Conservation (phyloP, 2,888 invertebrate genomes). For the Alloscopus bannaensis region DNA sequence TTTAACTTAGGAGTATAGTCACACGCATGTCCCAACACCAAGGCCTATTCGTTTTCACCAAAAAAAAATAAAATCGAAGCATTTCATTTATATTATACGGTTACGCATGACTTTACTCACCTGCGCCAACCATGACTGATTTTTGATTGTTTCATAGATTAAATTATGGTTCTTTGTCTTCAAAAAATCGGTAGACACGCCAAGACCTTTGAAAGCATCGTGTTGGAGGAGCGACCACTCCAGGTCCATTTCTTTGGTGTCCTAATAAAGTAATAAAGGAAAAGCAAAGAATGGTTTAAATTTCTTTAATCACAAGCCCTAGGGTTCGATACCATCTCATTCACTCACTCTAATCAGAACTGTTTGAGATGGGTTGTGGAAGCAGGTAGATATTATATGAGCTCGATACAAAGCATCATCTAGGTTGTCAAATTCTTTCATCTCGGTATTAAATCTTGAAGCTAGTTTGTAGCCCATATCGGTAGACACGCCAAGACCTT, state of each 20-base stretch:
- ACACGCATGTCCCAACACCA: conserved; percentile 38
- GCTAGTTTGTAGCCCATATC: conserved; percentile 55
- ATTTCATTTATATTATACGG: too few species aligned
- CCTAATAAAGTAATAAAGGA: conserved; percentile 48
- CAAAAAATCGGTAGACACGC: conserved; percentile 52
- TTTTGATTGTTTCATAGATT: conserved; percentile 57
- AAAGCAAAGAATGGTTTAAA: too few species aligned
- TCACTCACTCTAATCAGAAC: too few species aligned
- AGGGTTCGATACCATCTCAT: too few species aligned
- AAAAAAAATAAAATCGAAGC: too few species aligned
- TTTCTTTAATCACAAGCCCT: too few species aligned
- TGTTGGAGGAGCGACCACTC: conserved; percentile 63
- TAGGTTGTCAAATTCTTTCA: conserved; percentile 61
- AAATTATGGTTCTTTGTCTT: conserved; percentile 45
- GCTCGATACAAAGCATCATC: conserved; percentile 61
- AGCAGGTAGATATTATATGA: conserved; percentile 63
- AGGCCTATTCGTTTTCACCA: too few species aligned
- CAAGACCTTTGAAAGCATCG: conserved; percentile 46
- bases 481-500: conserved; percentile 43
- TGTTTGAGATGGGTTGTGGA: too few species aligned
- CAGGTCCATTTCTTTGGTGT: conserved; percentile 64
- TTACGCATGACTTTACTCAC: too few species aligned
- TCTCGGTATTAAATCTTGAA: conserved; percentile 54
- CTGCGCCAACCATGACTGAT: conserved; percentile 61
- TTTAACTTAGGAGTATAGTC: conserved; percentile 35